Evolutionary conservation across 1,140 invertebrate species (phyloP).

Genomic region (Eurytemora carolleeae): DNA sequence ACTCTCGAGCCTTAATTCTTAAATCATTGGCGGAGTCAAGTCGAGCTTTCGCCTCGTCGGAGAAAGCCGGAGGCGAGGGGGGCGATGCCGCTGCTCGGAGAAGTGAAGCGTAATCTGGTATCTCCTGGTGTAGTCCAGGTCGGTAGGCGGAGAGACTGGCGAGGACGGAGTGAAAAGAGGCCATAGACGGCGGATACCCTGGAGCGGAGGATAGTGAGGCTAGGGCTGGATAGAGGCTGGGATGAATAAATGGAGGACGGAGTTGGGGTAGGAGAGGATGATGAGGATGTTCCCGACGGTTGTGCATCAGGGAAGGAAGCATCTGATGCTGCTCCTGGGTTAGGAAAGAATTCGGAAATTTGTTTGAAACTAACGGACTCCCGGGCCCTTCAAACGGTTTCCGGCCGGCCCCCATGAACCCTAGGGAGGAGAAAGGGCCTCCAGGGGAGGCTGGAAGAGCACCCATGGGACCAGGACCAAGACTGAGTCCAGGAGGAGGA

Average conservation of each 20-base stretch:
- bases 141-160: neutral
- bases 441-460: slow-evolving; percentile 12
- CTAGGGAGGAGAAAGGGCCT: slow-evolving; percentile 7
- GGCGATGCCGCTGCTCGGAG: neutral
- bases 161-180: slow-evolving; percentile 6
- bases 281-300: slow-evolving; percentile 1
- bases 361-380: slow-evolving; percentile 16
- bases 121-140: slow-evolving; percentile 11
- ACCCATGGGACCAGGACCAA: slow-evolving; percentile 5
- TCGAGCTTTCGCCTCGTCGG: neutral
- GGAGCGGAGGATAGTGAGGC: neutral
- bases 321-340: slow-evolving; percentile 17
- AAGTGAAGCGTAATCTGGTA: neutral
- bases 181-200: neutral
- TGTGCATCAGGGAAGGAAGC: slow-evolving; percentile 17
- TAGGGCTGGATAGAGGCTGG: slow-evolving; percentile 16
- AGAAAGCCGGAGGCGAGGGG: neutral
- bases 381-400: slow-evolving; percentile 17
- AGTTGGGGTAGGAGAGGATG: slow-evolving; percentile 10
- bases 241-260: slow-evolving; percentile 14
- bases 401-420: slow-evolving; percentile 15
- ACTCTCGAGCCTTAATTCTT: slow-evolving; percentile 70
- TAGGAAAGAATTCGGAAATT: slow-evolving; percentile 16
- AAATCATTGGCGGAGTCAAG: slow-evolving; percentile 27
- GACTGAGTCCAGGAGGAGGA: slow-evolving; percentile 3